phyloP scores from a whole-genome alignment of 1,140 invertebrate genomes.

The Melanaphis sacchari region DNA sequence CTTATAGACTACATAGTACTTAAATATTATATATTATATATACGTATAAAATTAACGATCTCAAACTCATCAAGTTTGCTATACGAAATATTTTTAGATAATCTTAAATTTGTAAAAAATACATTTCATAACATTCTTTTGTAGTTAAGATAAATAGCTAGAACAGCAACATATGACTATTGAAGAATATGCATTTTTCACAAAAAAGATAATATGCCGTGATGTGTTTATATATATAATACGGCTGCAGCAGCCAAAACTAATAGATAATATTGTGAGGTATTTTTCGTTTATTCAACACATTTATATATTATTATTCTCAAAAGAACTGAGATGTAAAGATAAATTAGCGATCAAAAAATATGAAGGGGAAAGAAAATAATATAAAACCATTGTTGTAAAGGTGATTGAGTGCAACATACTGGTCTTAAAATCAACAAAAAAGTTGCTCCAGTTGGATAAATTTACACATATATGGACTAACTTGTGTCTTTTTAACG shows the following conservation, averaged over 20 bases:
- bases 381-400: background rate
- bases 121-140: background rate
- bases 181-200: background rate
- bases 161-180: background rate
- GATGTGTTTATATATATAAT: background rate
- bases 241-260: background rate
- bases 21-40: background rate
- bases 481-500: background rate
- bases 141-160: background rate
- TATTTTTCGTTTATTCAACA: too few species aligned
- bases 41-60: background rate
- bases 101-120: background rate
- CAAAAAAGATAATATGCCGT: background rate
- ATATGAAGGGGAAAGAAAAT: background rate
- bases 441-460: background rate
- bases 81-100: background rate
- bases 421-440: background rate
- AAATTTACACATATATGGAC: background rate
- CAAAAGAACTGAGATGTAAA: background rate
- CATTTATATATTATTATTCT: background rate
- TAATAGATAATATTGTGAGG: background rate
- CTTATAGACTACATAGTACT: background rate
- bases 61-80: background rate
- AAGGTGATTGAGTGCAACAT: background rate
- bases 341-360: background rate